These are phyloP conservation scores for Hucho hucho DNA, from an alignment of 2,113 vertebrate species.

Conservation along the genomic window DNA sequence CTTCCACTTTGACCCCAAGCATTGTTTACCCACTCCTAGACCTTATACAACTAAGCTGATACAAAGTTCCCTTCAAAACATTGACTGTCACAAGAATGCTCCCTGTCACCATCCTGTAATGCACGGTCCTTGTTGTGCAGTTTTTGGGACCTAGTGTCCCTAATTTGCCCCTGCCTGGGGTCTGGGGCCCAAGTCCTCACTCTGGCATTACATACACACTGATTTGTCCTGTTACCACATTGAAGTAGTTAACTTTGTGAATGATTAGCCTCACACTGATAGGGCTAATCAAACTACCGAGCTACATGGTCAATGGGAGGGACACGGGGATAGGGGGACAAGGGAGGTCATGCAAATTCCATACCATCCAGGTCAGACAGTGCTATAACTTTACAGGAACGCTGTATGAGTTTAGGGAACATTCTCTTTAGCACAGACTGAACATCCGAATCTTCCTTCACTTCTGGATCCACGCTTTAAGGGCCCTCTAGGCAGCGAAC, in stretches of 20 bases:
- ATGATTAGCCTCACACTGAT: slow-evolving; percentile 60
- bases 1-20: slow-evolving; percentile 55
- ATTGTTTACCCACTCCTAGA: slow-evolving; percentile 53
- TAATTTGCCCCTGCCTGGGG: no score
- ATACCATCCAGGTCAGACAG: no score
- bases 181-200: slow-evolving; percentile 60
- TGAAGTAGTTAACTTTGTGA: slow-evolving; percentile 23
- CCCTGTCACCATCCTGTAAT: slow-evolving; percentile 45
- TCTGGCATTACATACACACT: slow-evolving; percentile 45
- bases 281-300: slow-evolving; percentile 35
- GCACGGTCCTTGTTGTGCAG: not conserved
- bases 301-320: slow-evolving; percentile 40
- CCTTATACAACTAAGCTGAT: slow-evolving; percentile 47
- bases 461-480: not conserved
- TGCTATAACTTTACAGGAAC: no score
- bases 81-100: slow-evolving; percentile 38
- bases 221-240: no score
- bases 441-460: not conserved
- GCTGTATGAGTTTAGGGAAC: no score
- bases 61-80: slow-evolving; percentile 56
- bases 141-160: slow-evolving; percentile 13
- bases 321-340: not conserved
- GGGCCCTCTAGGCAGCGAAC: no score
- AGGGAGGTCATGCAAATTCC: no score
- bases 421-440: not conserved